A percentile compares a stretch with the other conserved stretches of the same genome.
Evolutionary conservation across 2,888 invertebrate species (phyloP).

Genomic region (Drosophila antonietae): DNA sequence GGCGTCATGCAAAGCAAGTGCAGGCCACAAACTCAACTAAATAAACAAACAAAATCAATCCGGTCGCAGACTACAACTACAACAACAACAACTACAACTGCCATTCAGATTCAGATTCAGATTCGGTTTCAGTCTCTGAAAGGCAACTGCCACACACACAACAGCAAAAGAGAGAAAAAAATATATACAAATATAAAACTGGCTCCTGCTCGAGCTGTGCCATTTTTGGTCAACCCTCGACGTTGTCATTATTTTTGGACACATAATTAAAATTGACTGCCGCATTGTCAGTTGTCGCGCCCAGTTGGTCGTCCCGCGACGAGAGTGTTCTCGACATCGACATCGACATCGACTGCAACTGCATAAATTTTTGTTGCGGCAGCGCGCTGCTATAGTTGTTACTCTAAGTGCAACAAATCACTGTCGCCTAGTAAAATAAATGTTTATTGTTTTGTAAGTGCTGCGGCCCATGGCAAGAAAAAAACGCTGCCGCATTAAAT

Average conservation of each 20-base stretch:
- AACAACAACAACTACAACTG: slow-evolving; percentile 19
- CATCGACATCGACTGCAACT: slow-evolving; percentile 20
- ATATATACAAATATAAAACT: slow-evolving; percentile 29
- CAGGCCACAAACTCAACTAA: slow-evolving; percentile 19
- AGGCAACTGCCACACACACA: slow-evolving; percentile 69
- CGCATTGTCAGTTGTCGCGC: slow-evolving; percentile 65
- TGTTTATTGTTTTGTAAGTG: slow-evolving; percentile 79
- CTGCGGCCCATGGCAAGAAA: slow-evolving; percentile 38
- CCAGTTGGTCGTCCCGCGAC: slow-evolving; percentile 59
- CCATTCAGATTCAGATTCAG: slow-evolving; percentile 32
- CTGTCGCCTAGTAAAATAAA: slow-evolving; percentile 75
- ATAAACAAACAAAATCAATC: slow-evolving; percentile 53
- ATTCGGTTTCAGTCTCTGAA: slow-evolving; percentile 46
- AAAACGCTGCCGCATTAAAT: slow-evolving; percentile 60
- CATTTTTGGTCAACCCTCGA: slow-evolving; percentile 75
- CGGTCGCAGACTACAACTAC: slow-evolving; percentile 19
- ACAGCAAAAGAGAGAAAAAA: slow-evolving; percentile 27
- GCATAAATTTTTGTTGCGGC: slow-evolving; percentile 63
- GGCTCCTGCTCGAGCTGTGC: slow-evolving; percentile 42
- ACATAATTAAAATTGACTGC: slow-evolving; percentile 81
- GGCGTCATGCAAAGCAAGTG: slow-evolving; percentile 64
- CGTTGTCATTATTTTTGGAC: slow-evolving; percentile 76
- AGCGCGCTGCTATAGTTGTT: slow-evolving; percentile 52
- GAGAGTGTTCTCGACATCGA: slow-evolving; percentile 44
- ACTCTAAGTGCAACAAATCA: slow-evolving; percentile 73